Conservation (phyloP, 2,888 invertebrate genomes). For the Acleris literana region DNA sequence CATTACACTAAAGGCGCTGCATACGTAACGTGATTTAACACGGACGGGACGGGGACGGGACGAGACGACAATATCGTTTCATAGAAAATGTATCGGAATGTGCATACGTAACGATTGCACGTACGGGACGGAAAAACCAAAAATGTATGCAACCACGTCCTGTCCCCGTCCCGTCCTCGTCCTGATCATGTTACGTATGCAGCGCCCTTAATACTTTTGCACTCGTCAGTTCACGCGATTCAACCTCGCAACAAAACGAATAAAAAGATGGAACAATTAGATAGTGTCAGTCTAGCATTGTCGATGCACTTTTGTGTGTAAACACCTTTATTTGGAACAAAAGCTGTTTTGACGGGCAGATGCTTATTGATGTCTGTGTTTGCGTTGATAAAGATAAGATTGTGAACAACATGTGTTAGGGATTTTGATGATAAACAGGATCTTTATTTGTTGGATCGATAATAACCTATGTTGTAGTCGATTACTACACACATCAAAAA, state of each 20-base stretch:
- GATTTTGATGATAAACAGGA: not conserved
- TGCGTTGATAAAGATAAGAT: slow-evolving; percentile 39
- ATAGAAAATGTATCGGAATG: too few species aligned
- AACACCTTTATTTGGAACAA: slow-evolving; percentile 77
- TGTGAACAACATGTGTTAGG: slow-evolving; percentile 24
- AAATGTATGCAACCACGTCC: too few species aligned
- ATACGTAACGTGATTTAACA: too few species aligned
- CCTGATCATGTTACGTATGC: too few species aligned
- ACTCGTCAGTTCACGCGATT: slow-evolving; percentile 44
- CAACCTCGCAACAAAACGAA: slow-evolving; percentile 53
- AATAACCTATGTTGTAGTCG: too few species aligned
- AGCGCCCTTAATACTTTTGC: slow-evolving; percentile 52
- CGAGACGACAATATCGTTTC: too few species aligned
- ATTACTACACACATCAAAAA: too few species aligned
- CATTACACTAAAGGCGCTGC: slow-evolving; percentile 19
- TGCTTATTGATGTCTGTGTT: slow-evolving; percentile 65
- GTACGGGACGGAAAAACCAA: too few species aligned
- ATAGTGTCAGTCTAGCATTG: slow-evolving; percentile 61
- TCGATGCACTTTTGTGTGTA: slow-evolving; percentile 62
- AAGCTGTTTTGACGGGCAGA: slow-evolving; percentile 76
- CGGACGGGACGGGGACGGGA: too few species aligned
- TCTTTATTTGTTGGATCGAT: not conserved
- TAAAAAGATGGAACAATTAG: slow-evolving; percentile 75
- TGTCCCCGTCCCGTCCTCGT: too few species aligned
- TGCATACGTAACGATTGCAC: too few species aligned